Evolutionary conservation across 1,140 invertebrate species (phyloP).

Genomic region (Nixonia krombeini): DNA sequence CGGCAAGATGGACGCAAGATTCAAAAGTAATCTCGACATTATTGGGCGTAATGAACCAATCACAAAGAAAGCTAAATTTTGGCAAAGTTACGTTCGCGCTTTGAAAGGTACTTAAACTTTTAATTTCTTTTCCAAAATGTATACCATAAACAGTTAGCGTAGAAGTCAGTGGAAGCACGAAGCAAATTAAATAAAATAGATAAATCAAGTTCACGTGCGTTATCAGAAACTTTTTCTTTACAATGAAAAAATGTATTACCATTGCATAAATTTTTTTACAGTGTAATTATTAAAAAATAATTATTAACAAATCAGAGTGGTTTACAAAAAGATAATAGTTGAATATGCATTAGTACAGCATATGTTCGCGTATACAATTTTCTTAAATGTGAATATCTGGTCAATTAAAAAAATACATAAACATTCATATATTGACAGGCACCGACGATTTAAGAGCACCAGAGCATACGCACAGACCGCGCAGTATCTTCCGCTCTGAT

Average conservation of each 20-base stretch:
- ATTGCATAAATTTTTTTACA: conserved; percentile 50
- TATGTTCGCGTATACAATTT: too few relatives aligned
- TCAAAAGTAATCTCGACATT: conserved; percentile 92
- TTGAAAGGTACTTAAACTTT: conserved; percentile 80
- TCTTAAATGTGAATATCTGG: too few relatives aligned
- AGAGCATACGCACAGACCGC: conserved; percentile 80
- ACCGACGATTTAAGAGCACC: conserved; percentile 91
- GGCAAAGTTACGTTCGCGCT: conserved; percentile 91
- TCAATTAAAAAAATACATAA: background rate
- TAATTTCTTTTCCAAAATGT: too few relatives aligned
- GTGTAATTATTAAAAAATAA: conserved; percentile 47
- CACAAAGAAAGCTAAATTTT: conserved; percentile 92
- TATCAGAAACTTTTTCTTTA: too few relatives aligned
- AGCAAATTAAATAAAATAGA: too few relatives aligned
- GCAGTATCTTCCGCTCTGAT: conserved; percentile 78
- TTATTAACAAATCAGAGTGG: conserved; percentile 45
- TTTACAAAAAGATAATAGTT: background rate
- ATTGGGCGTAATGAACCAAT: conserved; percentile 91
- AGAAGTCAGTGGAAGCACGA: too few relatives aligned
- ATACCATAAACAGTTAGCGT: too few relatives aligned
- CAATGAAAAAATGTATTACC: conserved; percentile 27
- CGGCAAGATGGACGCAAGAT: conserved; percentile 84
- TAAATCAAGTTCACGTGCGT: too few relatives aligned
- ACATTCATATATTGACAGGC: conserved; percentile 73
- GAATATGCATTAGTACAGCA: too few relatives aligned